Conservation (phyloP, 2,888 invertebrate genomes). For the Ypsolopha sequella region DNA sequence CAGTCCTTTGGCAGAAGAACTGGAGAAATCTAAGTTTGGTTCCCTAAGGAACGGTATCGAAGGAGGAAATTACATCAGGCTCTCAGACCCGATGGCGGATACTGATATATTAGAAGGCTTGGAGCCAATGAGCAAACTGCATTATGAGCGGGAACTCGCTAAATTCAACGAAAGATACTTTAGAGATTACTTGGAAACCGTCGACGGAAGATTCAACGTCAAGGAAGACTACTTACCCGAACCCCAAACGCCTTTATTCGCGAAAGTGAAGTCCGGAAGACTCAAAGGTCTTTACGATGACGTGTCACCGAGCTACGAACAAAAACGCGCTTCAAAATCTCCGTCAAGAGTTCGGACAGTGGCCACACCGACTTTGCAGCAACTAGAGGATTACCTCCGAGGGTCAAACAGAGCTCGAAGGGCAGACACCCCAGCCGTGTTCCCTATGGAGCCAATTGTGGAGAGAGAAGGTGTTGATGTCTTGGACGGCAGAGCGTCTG, state of each 20-base stretch:
- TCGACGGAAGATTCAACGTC: constrained; percentile 42
- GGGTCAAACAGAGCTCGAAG: constrained; percentile 39
- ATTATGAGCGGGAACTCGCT: constrained; percentile 55
- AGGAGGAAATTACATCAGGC: constrained; percentile 47
- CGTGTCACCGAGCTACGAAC: constrained; percentile 43
- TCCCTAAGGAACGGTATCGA: constrained; percentile 52
- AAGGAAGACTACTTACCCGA: constrained; percentile 60
- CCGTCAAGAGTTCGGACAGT: constrained; percentile 49
- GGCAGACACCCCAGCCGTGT: constrained; percentile 52
- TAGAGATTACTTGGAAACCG: constrained; percentile 47
- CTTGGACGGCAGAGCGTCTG: constrained; percentile 61
- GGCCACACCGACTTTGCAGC: constrained; percentile 56
- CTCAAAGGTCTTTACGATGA: constrained; percentile 49
- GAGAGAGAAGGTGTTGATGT: constrained; percentile 45
- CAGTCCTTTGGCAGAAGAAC: constrained; percentile 24
- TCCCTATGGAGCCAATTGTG: constrained; percentile 68
- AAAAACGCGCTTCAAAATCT: constrained; percentile 37
- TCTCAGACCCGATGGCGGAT: constrained; percentile 49
- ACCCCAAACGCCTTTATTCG: constrained; percentile 57
- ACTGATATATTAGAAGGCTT: constrained; percentile 19
- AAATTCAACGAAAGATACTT: constrained; percentile 60
- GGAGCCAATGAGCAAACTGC: constrained; percentile 18
- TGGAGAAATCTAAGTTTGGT: constrained; percentile 58
- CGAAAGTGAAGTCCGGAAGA: constrained; percentile 53
- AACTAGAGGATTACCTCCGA: constrained; percentile 58